Evolutionary conservation across 2,797 vertebrate genomes (phyloP), one percentile per base, ranked within the genome.

Genomic region (Myripristis murdjan): DNA sequence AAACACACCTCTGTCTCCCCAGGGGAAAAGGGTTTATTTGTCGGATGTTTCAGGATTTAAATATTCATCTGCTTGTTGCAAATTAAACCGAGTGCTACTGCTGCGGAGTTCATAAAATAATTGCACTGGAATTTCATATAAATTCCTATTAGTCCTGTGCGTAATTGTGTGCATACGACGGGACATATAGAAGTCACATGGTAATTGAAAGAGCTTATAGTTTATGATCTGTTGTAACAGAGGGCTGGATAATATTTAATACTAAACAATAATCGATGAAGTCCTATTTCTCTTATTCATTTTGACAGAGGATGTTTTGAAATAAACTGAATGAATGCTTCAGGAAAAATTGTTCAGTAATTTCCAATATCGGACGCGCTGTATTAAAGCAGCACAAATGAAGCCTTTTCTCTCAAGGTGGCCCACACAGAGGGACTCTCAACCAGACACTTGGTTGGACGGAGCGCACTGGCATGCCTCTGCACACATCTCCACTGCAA

Each of bases 1-100:
- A 18, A 68, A 44, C 75, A 52, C 75, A 77, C 59, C 39, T 65
- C 58, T 14, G 48, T 64, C 39, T 10, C 80, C 77, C 72, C 66
- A 70, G 69, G 58, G 23, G 6, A 39, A 46, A 8, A 9, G 7
- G 5, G 10, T 8, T 1, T 31, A 44, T 43, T 24, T 15, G 2
- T 39, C 12, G 10, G 20, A 49, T 31, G 46, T 73, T 47, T 70
- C 16, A 54, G 41, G 18, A 2, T 41, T 73, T 64, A 23, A 52
- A 61, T 63, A 31, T 66, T 55, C 31, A 10, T 49, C 2, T 11
- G 33, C 24, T 41, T 54, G 24, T 16, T 37, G 6, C 16, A 49
- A 39, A 56, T 70, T 3, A 12, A 70, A 2, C 6, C 7, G 6
- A 69, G 51, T 23, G 44, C 15, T 64, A 57, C 9, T 6, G 68